Conservation (phyloP, 2,797 vertebrate species). For the Botia kubotai region DNA sequence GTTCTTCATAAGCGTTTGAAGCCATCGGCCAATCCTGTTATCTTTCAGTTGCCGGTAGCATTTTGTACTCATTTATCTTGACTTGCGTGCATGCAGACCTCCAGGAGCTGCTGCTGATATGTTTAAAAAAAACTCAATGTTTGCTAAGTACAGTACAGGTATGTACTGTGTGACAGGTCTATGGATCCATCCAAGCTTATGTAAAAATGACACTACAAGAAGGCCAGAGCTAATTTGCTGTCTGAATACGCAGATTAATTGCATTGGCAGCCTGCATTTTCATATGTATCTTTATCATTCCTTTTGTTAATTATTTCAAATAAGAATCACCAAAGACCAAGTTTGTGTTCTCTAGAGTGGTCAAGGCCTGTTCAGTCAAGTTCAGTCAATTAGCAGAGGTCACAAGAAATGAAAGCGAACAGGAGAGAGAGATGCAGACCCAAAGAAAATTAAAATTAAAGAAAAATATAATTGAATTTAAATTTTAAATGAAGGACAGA, state of each 20-base stretch:
- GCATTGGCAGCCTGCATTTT: constrained; percentile 24
- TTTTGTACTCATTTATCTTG: neutral
- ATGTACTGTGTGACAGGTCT: neutral
- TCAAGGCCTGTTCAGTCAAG: constrained; percentile 28
- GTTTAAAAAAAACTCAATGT: neutral
- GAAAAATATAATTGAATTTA: constrained; percentile 30
- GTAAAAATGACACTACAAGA: neutral
- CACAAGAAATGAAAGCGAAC: neutral
- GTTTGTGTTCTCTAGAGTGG: constrained; percentile 17
- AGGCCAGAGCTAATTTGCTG: neutral
- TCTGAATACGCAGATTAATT: constrained; percentile 30
- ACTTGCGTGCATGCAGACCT: neutral
- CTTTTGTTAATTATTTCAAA: constrained; percentile 33
- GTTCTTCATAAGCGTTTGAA: neutral
- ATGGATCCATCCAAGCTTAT: neutral
- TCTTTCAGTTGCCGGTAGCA: neutral
- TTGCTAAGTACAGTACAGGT: neutral
- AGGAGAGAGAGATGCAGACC: constrained; percentile 36
- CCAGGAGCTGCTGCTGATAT: neutral
- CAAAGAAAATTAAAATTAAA: constrained; percentile 47
- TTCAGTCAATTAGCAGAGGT: neutral
- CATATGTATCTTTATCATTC: constrained; percentile 16
- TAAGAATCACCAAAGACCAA: constrained; percentile 2
- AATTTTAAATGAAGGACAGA: constrained; percentile 12
- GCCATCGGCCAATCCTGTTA: neutral